Evolutionary conservation across 2,888 invertebrate species (phyloP).

Genomic region (Hydraecia micacea): DNA sequence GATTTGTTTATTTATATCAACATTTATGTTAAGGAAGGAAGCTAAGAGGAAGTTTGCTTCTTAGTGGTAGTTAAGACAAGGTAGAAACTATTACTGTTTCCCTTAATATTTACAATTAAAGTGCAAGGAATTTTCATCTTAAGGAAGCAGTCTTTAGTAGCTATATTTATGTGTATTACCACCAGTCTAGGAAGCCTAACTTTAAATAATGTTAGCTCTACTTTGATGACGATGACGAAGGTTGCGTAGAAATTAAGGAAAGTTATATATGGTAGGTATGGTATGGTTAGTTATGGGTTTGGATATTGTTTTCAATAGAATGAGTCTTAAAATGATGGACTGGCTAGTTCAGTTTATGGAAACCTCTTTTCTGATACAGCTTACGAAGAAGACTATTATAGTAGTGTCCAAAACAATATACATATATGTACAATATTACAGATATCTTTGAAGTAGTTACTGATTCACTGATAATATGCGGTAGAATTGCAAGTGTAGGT

Average conservation of each 20-base stretch:
- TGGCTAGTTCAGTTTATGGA: not conserved
- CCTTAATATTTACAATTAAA: slow-evolving; percentile 11
- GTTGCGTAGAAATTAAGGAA: not conserved
- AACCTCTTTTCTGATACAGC: not conserved
- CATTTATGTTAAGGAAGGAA: slow-evolving; percentile 33
- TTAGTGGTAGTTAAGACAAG: slow-evolving; percentile 19
- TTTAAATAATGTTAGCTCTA: not conserved
- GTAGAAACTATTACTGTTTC: slow-evolving; percentile 21
- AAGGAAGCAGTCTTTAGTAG: slow-evolving; percentile 12
- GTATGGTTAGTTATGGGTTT: not conserved
- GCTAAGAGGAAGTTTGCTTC: slow-evolving; percentile 5
- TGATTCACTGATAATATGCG: not conserved
- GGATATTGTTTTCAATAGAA: not conserved
- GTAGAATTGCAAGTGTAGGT: not conserved
- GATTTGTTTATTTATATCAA: slow-evolving; percentile 29
- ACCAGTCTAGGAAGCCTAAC: not conserved
- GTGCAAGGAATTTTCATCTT: slow-evolving; percentile 7
- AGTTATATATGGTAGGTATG: not conserved
- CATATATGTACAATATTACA: not conserved
- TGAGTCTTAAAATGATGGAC: not conserved
- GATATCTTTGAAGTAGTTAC: not conserved
- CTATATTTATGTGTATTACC: not conserved
- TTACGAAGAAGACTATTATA: not conserved
- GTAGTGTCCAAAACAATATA: not conserved
- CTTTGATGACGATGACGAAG: not conserved